Conservation (phyloP, 1,140 invertebrate species). For the Sweltsa coloradensis region DNA sequence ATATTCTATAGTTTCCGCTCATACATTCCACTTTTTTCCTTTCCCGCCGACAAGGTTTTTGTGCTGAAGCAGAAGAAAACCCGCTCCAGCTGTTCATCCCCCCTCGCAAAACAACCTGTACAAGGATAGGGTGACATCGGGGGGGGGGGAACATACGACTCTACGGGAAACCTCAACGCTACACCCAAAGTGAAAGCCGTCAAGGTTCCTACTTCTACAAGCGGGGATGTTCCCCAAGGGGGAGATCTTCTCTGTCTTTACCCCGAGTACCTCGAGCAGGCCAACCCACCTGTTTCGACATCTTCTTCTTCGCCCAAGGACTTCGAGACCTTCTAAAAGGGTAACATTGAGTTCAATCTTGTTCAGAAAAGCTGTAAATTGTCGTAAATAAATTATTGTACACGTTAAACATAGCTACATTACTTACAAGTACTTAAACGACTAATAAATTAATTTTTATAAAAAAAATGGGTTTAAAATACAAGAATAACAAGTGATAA, state of each 20-base stretch:
- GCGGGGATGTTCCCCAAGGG: constrained; percentile 40
- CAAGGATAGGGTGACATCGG: constrained; percentile 14
- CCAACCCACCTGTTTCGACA: constrained; percentile 46
- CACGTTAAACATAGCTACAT: constrained; percentile 53
- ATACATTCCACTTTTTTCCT: too few species aligned
- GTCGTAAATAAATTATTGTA: too few species aligned
- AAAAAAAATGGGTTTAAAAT: too few species aligned
- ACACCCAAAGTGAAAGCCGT: constrained; percentile 38
- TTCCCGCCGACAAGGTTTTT: constrained; percentile 13
- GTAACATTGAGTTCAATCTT: too few species aligned
- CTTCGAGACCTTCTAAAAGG: constrained; percentile 45
- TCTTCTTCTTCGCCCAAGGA: constrained; percentile 54
- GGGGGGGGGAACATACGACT: constrained; percentile 11
- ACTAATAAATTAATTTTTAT: constrained; percentile 43
- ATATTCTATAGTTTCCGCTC: too few species aligned
- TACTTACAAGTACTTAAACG: constrained; percentile 49
- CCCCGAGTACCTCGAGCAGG: constrained; percentile 45
- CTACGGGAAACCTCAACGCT: too few species aligned
- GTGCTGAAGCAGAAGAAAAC: constrained; percentile 15
- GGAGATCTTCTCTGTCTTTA: constrained; percentile 46
- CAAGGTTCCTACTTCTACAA: constrained; percentile 42
- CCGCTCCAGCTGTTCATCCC: constrained; percentile 16
- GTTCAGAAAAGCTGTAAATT: too few species aligned
- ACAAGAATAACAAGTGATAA: too few species aligned
- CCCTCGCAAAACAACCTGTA: constrained; percentile 15